Evolutionary conservation across 2,797 vertebrate species (phyloP).

Genomic region (Crax fasciolata): DNA sequence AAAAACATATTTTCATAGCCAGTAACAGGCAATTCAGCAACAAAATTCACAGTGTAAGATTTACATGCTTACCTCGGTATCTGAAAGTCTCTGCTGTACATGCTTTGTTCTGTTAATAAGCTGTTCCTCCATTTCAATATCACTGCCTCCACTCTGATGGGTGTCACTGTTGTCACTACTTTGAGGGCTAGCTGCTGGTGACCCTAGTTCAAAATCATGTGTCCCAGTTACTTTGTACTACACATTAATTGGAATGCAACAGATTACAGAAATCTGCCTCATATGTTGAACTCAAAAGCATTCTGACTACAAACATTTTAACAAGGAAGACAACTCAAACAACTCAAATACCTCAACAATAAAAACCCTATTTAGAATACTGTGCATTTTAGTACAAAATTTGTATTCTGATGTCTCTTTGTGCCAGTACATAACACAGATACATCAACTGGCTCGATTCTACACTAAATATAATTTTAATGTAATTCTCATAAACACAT

Average conservation of each 20-base stretch:
- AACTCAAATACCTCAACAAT: neutral
- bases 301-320: neutral
- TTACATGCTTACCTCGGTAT: slow-evolving; percentile 90
- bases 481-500: neutral
- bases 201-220: slow-evolving; percentile 86
- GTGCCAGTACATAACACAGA: neutral
- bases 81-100: slow-evolving; percentile 94
- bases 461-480: neutral
- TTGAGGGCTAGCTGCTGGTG: slow-evolving; percentile 95
- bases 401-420: neutral
- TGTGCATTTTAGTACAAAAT: neutral
- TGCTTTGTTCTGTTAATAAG: slow-evolving; percentile 93
- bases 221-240: slow-evolving; percentile 45
- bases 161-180: slow-evolving; percentile 99
- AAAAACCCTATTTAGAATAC: neutral
- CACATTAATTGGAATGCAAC: neutral
- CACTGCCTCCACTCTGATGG: slow-evolving; percentile 96
- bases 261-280: slow-evolving; percentile 11
- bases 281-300: neutral
- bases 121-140: slow-evolving; percentile 98
- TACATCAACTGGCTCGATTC: neutral
- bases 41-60: neutral
- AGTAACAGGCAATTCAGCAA: neutral
- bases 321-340: neutral
- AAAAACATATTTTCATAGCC: neutral